Base-by-base conservation (phyloP, 2,888 invertebrate genomes). In the Mythimna vitellina region DNA sequence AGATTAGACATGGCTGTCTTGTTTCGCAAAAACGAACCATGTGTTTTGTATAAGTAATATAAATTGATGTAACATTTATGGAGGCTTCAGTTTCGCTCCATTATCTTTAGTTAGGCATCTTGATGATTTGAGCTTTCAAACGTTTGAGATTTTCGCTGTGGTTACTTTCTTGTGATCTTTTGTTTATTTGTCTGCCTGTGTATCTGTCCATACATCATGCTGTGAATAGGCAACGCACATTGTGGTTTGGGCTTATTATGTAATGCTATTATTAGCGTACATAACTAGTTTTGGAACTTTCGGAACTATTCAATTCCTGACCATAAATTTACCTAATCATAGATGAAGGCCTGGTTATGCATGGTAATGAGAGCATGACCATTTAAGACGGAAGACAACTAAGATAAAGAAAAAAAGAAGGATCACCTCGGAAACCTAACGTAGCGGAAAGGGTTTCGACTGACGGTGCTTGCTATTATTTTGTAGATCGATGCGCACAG, bases 41-140 rank as follows among this genome's bases (percentile, higher is more conserved):
- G 63, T 81, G 75, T 73, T 79, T 80, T 76, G 61, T 65, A 66
- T 14, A n/a, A 46, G 67, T 61, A 69, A 51, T 66, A 73, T 65
- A 65, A 72, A 80, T 80, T 77, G 77, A 82, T 79, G 77, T 70
- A 79, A 82, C 77, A 57, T 76, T 60, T 78, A 64, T 64, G 67
- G 60, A 71, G 25, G 63, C 35, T 75, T 84, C 79, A 62, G 84
- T 82, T 84, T 58, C 69, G 73, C 58, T 69, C 78, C 63, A 68
- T 82, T 79, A 78, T 78, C 70, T 84, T 78, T 81, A 75, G 76
- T 73, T 72, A 65, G 58, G 51, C 70, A 71, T 74, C 66, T 63
- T 72, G 68, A 35, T 54, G 60, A 20, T 58, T 77, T 7, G 22
- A 69, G 20, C 20, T 79, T 69, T 75, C 20, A 53, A 76, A 70